Evolutionary conservation across 2,888 invertebrate species (phyloP).

Genomic region (Mystacides longicornis): DNA sequence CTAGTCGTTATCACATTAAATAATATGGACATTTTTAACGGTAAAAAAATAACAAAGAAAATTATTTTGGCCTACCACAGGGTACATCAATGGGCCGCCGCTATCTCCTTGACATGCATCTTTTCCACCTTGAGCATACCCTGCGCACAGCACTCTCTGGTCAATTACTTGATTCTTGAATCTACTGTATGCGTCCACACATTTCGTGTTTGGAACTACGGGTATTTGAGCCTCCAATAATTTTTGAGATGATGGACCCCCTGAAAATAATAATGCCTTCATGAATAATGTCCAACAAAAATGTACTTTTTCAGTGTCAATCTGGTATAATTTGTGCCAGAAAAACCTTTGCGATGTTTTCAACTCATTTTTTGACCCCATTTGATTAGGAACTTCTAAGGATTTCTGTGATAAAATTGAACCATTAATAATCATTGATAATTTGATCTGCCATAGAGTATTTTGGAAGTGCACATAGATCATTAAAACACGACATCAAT

Average conservation of each 20-base stretch:
- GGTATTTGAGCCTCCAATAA: slow-evolving; percentile 67
- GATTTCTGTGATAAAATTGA: too few relatives aligned
- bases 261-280: too few relatives aligned
- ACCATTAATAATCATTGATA: too few relatives aligned
- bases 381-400: too few relatives aligned
- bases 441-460: too few relatives aligned
- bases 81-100: slow-evolving; percentile 71
- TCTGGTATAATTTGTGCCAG: too few relatives aligned
- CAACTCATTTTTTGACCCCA: too few relatives aligned
- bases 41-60: not conserved
- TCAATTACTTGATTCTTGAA: slow-evolving; percentile 52
- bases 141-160: slow-evolving; percentile 62
- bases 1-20: too few relatives aligned
- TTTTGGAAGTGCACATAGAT: too few relatives aligned
- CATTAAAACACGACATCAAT: too few relatives aligned
- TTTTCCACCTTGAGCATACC: slow-evolving; percentile 54
- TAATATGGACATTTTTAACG: too few relatives aligned
- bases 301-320: not conserved
- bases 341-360: too few relatives aligned
- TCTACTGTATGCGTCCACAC: slow-evolving; percentile 49
- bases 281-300: not conserved
- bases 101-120: slow-evolving; percentile 78
- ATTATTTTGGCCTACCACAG: slow-evolving; percentile 21
- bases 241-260: slow-evolving; percentile 56
- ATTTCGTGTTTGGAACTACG: slow-evolving; percentile 54